Percentiles rank a stretch among this genome's conserved stretches.
Evolutionary conservation across 2,888 invertebrate species (phyloP).

Genomic region (Nymphalis c-album): DNA sequence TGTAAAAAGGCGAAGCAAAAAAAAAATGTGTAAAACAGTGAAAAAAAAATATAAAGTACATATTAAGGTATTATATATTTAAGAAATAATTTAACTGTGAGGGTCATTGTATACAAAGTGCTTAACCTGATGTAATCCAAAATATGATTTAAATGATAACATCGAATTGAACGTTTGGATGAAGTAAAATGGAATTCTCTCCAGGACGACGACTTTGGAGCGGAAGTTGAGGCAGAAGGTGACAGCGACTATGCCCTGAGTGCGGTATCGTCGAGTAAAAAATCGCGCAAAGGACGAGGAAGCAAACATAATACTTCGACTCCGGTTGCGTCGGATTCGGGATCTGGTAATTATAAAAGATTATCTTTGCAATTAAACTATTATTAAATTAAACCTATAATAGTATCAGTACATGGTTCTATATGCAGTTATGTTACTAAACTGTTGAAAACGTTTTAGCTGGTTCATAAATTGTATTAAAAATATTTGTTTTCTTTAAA

Average conservation of each 20-base stretch:
- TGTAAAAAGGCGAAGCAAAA: too few species aligned
- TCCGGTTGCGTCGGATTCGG: conserved; percentile 68
- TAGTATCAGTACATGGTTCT: too few species aligned
- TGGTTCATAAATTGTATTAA: not conserved
- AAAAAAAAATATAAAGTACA: too few species aligned
- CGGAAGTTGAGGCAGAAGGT: conserved; percentile 81
- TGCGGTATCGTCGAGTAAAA: conserved; percentile 83
- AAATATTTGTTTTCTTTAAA: too few species aligned
- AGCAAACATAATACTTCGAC: conserved; percentile 78
- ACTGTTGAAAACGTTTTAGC: not conserved
- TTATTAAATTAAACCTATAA: too few species aligned
- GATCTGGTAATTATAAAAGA: conserved; percentile 54
- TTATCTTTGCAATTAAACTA: not conserved
- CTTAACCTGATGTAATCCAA: too few species aligned
- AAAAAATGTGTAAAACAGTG: too few species aligned
- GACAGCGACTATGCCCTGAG: conserved; percentile 87
- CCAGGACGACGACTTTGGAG: conserved; percentile 89
- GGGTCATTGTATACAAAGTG: too few species aligned
- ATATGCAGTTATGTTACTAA: too few species aligned
- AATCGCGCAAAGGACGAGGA: conserved; percentile 80
- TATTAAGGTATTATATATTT: too few species aligned
- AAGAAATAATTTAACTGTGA: too few species aligned
- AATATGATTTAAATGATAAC: not conserved
- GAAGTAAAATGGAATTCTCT: conserved; percentile 4
- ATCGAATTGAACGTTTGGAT: not conserved